Conservation (phyloP, 2,113 vertebrate genomes). For the Redunca redunca region DNA sequence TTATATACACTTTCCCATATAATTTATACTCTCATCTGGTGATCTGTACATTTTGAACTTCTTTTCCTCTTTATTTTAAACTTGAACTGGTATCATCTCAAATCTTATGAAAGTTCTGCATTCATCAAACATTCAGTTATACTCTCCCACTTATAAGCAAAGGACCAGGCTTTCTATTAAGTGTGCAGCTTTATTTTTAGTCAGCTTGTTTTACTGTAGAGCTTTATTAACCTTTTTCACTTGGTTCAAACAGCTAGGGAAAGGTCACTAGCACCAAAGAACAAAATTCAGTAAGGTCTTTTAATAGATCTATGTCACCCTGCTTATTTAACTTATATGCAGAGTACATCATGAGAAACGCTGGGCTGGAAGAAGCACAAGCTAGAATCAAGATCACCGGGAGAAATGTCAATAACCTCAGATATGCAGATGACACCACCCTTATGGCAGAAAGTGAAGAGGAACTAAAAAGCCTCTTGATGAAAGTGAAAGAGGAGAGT, state of each 20-base stretch:
- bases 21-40: neutral
- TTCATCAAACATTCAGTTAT: neutral
- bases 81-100: neutral
- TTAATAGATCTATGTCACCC: neutral
- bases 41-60: neutral
- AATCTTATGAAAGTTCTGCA: neutral
- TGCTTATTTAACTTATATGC: too few relatives aligned
- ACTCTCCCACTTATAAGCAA: neutral
- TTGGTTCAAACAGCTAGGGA: neutral
- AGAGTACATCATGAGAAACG: too few relatives aligned
- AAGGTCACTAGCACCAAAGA: neutral
- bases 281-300: neutral
- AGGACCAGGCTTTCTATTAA: neutral
- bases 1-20: neutral
- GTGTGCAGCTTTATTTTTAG: neutral
- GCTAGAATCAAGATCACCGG: too few relatives aligned
- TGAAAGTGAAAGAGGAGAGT: too few relatives aligned
- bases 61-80: neutral
- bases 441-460: too few relatives aligned
- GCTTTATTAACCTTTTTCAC: neutral
- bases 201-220: neutral
- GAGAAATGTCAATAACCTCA: too few relatives aligned
- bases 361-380: too few relatives aligned
- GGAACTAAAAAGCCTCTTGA: too few relatives aligned
- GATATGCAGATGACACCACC: too few relatives aligned